A percentile compares a stretch with the other conserved stretches of the same genome.
phyloP scores from a whole-genome alignment of 2,888 invertebrate genomes.

The Sabellastarte sp. region DNA sequence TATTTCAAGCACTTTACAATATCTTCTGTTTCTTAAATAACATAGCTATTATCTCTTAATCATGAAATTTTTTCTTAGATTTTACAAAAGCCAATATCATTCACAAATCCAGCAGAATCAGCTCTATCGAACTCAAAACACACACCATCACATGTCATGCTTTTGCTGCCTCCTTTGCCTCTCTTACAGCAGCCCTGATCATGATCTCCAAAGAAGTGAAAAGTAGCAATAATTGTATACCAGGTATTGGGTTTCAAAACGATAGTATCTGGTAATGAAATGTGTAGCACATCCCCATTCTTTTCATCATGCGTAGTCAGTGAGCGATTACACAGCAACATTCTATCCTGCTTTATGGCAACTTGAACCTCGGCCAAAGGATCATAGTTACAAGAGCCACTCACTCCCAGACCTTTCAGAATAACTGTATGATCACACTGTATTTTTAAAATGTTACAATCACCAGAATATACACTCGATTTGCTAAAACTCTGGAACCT shows the following conservation, averaged over 20 bases:
- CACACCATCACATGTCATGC: conserved; percentile 14
- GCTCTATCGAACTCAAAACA: conserved; percentile 24
- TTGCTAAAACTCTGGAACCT: conserved; percentile 20
- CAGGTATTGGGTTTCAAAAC: conserved; percentile 11
- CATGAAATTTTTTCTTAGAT: no score
- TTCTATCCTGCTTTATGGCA: conserved; percentile 16
- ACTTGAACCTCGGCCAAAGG: conserved; percentile 22
- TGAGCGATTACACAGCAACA: conserved; percentile 12
- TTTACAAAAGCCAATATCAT: conserved; percentile 16
- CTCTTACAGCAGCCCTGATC: conserved; percentile 22
- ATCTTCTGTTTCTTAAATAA: no score
- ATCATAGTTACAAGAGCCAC: conserved; percentile 20
- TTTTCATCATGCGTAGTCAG: conserved; percentile 13
- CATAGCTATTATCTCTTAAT: no score
- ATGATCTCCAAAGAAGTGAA: conserved; percentile 24
- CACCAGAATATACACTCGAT: conserved; percentile 23
- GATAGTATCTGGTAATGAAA: conserved; percentile 13
- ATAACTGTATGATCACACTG: conserved; percentile 18
- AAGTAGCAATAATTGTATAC: conserved; percentile 23
- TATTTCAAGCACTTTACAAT: no score
- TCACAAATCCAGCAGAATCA: conserved; percentile 22
- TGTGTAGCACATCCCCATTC: conserved; percentile 10
- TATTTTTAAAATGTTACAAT: conserved; percentile 25
- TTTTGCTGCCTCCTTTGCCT: conserved; percentile 20
- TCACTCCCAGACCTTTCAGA: conserved; percentile 23